Evolutionary conservation across 2,113 vertebrate species (phyloP).

Genomic region (Ciconia boyciana): DNA sequence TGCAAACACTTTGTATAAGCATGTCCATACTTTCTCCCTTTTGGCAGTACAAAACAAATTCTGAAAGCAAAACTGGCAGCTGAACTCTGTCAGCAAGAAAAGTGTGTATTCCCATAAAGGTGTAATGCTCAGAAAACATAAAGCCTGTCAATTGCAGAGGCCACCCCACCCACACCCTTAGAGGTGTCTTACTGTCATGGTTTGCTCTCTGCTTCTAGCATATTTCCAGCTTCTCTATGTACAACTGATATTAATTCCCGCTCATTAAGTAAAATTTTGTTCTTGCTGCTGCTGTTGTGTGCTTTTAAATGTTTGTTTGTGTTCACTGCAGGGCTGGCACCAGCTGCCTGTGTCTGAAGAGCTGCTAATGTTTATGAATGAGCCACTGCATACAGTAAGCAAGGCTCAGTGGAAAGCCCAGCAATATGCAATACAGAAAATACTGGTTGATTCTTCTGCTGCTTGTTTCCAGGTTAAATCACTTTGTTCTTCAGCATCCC

Average conservation of each 20-base stretch:
- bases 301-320: neutral
- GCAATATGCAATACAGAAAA: neutral
- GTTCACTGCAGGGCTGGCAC: neutral
- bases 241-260: neutral
- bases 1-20: neutral
- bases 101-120: neutral
- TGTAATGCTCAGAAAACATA: neutral
- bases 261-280: neutral
- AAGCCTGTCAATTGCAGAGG: neutral
- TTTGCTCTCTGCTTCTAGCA: neutral
- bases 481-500: neutral
- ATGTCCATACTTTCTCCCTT: neutral
- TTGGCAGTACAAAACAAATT: neutral
- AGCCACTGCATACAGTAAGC: neutral
- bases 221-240: neutral
- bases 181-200: neutral
- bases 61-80: neutral
- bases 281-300: neutral
- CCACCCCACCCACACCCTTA: neutral
- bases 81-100: neutral
- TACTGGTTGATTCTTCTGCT: neutral
- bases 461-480: neutral
- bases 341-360: neutral
- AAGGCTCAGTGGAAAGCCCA: neutral
- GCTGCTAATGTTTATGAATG: neutral